These are phyloP conservation scores for Dendrolimus punctatus DNA, from an alignment of 1,140 invertebrate genomes.

Conservation along the genomic window DNA sequence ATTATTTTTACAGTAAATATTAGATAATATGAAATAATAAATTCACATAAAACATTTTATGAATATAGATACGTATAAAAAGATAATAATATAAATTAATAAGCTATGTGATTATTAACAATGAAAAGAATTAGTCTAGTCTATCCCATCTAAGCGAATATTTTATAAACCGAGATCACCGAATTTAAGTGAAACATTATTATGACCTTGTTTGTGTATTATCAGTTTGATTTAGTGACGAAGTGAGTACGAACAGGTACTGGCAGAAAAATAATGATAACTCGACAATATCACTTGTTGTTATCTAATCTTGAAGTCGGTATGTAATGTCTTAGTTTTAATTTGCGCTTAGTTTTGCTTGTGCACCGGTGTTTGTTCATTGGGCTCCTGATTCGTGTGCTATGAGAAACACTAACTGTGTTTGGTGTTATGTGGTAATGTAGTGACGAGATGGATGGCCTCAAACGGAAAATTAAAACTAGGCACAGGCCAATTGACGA, in stretches of 20 bases:
- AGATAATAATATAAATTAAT: no score
- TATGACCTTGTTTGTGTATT: constrained; percentile 11
- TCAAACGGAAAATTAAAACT: constrained; percentile 24
- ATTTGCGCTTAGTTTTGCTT: constrained; percentile 37
- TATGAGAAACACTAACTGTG: constrained; percentile 12
- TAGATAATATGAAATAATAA: no score
- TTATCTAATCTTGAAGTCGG: constrained; percentile 58
- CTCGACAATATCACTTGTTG: constrained; percentile 38
- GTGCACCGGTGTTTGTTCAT: constrained; percentile 22
- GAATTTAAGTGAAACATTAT: not conserved
- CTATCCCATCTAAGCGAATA: no score
- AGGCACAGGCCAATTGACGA: constrained; percentile 54
- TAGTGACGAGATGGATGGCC: constrained; percentile 44
- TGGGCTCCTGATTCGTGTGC: constrained; percentile 20
- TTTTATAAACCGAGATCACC: no score
- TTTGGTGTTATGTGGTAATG: constrained; percentile 17
- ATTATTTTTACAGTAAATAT: not conserved
- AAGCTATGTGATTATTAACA: no score
- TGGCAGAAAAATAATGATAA: constrained; percentile 42
- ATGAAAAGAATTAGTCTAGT: no score
- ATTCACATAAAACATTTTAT: no score
- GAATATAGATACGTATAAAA: no score
- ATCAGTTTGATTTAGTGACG: constrained; percentile 10
- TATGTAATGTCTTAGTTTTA: constrained; percentile 57
- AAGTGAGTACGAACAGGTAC: constrained; percentile 16